Conservation (phyloP, 2,113 vertebrate genomes). For the Proteles cristata region DNA sequence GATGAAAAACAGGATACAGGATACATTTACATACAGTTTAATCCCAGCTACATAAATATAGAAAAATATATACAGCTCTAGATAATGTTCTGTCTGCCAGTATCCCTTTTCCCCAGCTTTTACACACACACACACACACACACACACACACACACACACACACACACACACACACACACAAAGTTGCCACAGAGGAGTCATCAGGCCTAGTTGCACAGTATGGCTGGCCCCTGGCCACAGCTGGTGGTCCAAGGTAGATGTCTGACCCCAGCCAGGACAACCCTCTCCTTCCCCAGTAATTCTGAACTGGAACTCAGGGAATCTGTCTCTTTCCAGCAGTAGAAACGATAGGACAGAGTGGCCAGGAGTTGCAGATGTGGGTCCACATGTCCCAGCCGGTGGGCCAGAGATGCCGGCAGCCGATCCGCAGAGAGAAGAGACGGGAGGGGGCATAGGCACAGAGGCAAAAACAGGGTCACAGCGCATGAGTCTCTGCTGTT, state of each 20-base stretch:
- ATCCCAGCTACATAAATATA: constrained; percentile 9
- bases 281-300: constrained; percentile 1
- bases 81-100: neutral
- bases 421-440: neutral
- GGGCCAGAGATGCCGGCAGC: neutral
- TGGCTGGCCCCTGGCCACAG: neutral
- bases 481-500: too few species aligned
- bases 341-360: neutral
- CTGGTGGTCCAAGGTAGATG: neutral
- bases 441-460: rapidly evolving
- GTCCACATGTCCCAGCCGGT: neutral
- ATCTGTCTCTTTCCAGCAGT: neutral
- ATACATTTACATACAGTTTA: constrained; percentile 18
- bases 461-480: neutral
- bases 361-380: neutral
- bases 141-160: neutral
- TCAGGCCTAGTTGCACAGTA: neutral
- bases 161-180: neutral
- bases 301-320: neutral
- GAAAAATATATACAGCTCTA: neutral
- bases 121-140: neutral
- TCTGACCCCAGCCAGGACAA: constrained; percentile 21
- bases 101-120: neutral
- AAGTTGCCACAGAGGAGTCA: neutral
- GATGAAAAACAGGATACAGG: constrained; percentile 11